A percentile compares a stretch with the other conserved stretches of the same genome.
Conservation (phyloP, 2,888 invertebrate genomes). For the Caenorhabditis macrosperma region DNA sequence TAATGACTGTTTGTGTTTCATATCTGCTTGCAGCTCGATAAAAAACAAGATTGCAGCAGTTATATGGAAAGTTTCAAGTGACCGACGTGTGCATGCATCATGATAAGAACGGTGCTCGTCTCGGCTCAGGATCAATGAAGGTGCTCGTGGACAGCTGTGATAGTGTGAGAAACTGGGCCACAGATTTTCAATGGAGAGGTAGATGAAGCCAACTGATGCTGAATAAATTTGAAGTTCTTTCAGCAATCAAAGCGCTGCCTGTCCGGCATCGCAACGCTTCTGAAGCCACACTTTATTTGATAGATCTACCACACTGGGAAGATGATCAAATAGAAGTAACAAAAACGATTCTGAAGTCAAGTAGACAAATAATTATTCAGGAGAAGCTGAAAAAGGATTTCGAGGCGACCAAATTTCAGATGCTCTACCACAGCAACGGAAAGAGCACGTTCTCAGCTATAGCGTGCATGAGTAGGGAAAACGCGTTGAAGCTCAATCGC, state of each 20-base stretch:
- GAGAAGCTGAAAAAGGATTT: background rate
- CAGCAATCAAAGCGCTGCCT: no score
- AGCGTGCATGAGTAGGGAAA: background rate
- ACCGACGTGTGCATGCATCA: background rate
- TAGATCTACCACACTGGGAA: no score
- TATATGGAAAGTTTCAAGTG: background rate
- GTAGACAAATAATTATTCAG: background rate
- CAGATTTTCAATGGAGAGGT: background rate
- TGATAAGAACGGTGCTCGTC: background rate
- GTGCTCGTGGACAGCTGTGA: background rate
- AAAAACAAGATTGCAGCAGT: background rate
- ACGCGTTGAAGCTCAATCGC: background rate
- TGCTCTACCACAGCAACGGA: background rate
- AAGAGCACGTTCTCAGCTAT: background rate
- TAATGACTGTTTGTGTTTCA: background rate
- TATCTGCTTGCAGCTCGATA: slow-evolving; percentile 1
- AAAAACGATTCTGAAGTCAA: no score
- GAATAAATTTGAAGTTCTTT: no score
- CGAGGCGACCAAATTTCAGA: background rate
- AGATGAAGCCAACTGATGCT: no score
- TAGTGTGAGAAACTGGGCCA: background rate
- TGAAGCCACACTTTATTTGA: no score
- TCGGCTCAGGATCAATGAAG: slow-evolving; percentile 1
- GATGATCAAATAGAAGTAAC: no score
- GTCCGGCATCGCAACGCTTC: no score